Evolutionary conservation across 2,113 vertebrate genomes (phyloP).

Genomic region (Jaculus jaculus): DNA sequence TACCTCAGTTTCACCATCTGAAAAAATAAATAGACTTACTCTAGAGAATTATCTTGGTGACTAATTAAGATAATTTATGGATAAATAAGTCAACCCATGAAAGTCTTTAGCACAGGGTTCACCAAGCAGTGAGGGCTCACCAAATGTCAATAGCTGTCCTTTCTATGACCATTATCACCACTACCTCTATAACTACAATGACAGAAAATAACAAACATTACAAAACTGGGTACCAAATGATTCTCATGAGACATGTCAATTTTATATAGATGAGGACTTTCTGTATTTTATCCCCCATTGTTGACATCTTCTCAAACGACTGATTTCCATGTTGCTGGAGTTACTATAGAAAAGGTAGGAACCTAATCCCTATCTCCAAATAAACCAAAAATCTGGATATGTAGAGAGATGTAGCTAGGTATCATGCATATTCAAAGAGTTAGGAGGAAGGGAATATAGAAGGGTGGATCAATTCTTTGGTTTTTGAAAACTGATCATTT

Average conservation of each 20-base stretch:
- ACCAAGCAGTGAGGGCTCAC: background rate
- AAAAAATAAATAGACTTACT: constrained; percentile 17
- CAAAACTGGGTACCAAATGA: background rate
- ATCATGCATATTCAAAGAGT: constrained; percentile 29
- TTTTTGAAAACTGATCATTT: constrained; percentile 59
- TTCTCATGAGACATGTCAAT: background rate
- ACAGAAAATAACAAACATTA: background rate
- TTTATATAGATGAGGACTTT: background rate
- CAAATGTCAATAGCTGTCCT: background rate
- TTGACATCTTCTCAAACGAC: background rate
- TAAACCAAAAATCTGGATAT: constrained; percentile 24
- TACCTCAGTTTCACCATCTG: background rate
- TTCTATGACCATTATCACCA: background rate
- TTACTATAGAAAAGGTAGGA: constrained; percentile 28
- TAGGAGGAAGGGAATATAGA: constrained; percentile 28
- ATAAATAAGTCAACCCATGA: constrained; percentile 6
- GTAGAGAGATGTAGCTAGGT: constrained; percentile 37
- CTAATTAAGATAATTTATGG: constrained; percentile 43
- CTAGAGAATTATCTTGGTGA: background rate
- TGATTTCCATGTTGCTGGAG: background rate
- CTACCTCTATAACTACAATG: background rate
- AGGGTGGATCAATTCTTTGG: constrained; percentile 48
- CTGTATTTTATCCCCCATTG: background rate
- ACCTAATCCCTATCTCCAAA: constrained; percentile 35
- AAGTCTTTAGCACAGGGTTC: background rate